Base-by-base conservation (phyloP, 2,113 vertebrate genomes). In the Calyptomena viridis region DNA sequence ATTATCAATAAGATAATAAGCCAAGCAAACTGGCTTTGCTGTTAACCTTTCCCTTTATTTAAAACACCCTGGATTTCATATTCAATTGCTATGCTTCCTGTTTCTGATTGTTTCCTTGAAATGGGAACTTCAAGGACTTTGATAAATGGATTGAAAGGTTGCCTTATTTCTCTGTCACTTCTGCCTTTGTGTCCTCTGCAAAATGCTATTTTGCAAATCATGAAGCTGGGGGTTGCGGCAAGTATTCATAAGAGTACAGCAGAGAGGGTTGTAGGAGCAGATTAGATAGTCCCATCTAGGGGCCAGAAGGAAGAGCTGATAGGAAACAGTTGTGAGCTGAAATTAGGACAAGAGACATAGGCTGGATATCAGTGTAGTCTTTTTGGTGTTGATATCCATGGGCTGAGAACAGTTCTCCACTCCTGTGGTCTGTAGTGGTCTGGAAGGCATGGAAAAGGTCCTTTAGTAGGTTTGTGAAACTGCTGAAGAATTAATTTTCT, bases 71-170 rank as follows among this genome's bases (percentile, higher is more conserved):
- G 74, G 71, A 94, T 96, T 96, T 91, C 40, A 62, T 86, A 96
- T 87, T 89, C 87, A 94, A 35, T 93, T 94, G 92, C 87, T 89
- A 56, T 72, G 52, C 52, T 95, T 44, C 76, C 42, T 89, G 12
- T 96, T 97, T 94, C 87, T 95, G 80, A 95, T 95, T 94, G 91
- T 97, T 96, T 95, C 89, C 87, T 95, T 92, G 91, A 96, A 96
- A 97, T 87, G 49, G 37, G 46, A 94, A 90, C 84, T 96, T 95
- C 92, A 88, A 93, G 92, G 91, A 79, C 89, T 91, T 91, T 96
- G 96, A 96, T 93, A 95, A 96, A 97, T 94, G 89, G 78, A 95
- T 94, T 94, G 95, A 96, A 96, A 96, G 74, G 90, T 71, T 97
- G 82, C 85, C 75, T 96, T 87, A 72, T 95, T 97, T 93, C 85